Conservation (phyloP, 2,113 vertebrate genomes). For the Erpornis zantholeuca region DNA sequence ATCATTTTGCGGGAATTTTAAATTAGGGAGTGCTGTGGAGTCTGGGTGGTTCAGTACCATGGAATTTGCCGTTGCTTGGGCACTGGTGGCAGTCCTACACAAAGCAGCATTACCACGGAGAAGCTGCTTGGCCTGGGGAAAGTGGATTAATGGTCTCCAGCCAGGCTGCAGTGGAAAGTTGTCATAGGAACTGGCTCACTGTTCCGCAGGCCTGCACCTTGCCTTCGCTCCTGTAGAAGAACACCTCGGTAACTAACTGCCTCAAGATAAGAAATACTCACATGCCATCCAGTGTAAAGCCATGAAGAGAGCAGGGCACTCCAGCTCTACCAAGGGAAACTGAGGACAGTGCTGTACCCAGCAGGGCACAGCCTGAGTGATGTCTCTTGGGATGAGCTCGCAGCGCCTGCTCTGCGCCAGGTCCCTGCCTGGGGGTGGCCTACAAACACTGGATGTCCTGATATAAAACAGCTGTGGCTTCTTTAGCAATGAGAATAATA, state of each 20-base stretch:
- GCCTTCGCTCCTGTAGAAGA: neutral
- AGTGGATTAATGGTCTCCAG: neutral
- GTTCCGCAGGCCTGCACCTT: neutral
- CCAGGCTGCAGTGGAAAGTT: slow-evolving; percentile 45
- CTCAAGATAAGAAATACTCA: neutral
- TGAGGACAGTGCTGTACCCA: neutral
- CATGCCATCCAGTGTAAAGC: neutral
- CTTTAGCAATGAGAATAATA: neutral
- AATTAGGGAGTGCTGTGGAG: neutral
- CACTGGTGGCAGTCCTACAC: neutral
- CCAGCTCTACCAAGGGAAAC: neutral
- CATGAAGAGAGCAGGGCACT: neutral
- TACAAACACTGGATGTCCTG: neutral
- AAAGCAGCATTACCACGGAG: neutral
- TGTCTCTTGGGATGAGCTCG: neutral
- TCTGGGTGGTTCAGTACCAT: neutral
- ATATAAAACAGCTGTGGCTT: neutral
- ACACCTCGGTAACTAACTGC: neutral
- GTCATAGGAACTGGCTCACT: slow-evolving; percentile 36
- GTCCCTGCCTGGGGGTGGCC: neutral
- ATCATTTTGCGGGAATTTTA: neutral
- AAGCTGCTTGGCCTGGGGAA: neutral
- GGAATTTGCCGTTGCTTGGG: neutral
- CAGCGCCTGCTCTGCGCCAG: neutral
- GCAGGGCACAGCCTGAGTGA: neutral